Conservation (phyloP, 2,797 vertebrate genomes). For the Argyrosomus regius region DNA sequence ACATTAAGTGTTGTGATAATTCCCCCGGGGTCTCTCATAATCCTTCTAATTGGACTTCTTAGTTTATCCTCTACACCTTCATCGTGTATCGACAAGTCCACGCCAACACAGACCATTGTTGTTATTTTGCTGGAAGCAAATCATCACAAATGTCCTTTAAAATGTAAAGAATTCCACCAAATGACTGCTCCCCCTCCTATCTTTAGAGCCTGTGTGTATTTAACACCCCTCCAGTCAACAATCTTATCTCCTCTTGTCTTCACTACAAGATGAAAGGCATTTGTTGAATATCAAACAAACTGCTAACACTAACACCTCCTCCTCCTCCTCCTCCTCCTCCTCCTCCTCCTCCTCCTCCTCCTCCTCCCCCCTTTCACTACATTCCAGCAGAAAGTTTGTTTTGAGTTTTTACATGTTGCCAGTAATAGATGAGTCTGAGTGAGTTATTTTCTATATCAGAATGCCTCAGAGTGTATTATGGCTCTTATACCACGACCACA, state of each 20-base stretch:
- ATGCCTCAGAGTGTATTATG: background rate
- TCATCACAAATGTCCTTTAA: background rate
- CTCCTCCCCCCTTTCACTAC: background rate
- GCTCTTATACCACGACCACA: background rate
- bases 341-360: conserved; percentile 5
- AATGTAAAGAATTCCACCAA: conserved; percentile 3
- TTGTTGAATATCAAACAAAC: conserved; percentile 37
- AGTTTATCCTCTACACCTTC: background rate
- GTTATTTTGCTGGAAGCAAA: background rate
- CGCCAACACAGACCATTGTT: background rate
- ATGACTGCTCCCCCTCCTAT: background rate
- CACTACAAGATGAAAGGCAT: conserved; percentile 40
- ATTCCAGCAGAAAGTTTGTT: background rate
- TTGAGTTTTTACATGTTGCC: background rate
- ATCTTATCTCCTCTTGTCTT: conserved; percentile 29
- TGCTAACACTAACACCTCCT: conserved; percentile 26
- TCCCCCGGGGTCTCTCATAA: background rate
- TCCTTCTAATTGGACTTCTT: background rate
- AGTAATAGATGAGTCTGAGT: background rate
- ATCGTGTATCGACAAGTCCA: background rate
- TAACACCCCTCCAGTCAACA: conserved; percentile 11
- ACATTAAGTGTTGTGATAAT: no score
- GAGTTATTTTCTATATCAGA: background rate
- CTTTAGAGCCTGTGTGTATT: conserved; percentile 21
- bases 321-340: background rate